Percentiles rank a stretch among this genome's conserved stretches.
phyloP scores from a whole-genome alignment of 2,797 vertebrate genomes.

The Jordanella pulchra region DNA sequence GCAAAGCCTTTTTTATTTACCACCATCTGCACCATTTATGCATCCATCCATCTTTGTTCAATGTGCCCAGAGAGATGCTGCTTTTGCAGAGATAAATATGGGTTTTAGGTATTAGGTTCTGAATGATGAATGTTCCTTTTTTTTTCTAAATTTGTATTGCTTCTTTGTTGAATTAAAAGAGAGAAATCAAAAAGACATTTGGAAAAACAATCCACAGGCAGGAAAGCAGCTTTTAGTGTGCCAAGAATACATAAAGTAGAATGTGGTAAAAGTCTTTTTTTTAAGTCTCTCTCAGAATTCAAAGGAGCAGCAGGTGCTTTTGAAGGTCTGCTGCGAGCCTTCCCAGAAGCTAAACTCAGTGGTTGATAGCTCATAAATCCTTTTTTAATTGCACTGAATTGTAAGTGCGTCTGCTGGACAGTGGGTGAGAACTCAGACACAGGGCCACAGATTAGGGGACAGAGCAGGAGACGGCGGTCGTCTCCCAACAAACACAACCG shows the following conservation, averaged over 20 bases:
- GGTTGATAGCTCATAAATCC: neutral
- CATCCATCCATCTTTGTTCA: neutral
- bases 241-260: neutral
- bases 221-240: neutral
- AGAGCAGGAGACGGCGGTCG: slow-evolving; percentile 25
- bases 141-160: neutral
- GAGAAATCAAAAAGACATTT: neutral
- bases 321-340: neutral
- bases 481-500: slow-evolving; percentile 38
- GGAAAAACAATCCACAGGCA: neutral
- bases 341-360: neutral
- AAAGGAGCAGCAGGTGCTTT: slow-evolving; percentile 5
- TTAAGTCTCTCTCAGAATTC: neutral
- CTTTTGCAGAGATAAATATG: neutral
- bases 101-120: neutral
- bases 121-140: neutral
- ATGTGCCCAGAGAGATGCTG: neutral
- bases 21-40: neutral
- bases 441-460: slow-evolving; percentile 32
- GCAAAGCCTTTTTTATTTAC: neutral
- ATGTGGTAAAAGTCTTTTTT: neutral
- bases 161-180: neutral
- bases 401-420: slow-evolving; percentile 12
- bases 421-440: slow-evolving; percentile 13
- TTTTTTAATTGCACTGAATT: slow-evolving; percentile 14